Conservation (phyloP, 2,888 invertebrate genomes). For the Parasteatoda lunata region DNA sequence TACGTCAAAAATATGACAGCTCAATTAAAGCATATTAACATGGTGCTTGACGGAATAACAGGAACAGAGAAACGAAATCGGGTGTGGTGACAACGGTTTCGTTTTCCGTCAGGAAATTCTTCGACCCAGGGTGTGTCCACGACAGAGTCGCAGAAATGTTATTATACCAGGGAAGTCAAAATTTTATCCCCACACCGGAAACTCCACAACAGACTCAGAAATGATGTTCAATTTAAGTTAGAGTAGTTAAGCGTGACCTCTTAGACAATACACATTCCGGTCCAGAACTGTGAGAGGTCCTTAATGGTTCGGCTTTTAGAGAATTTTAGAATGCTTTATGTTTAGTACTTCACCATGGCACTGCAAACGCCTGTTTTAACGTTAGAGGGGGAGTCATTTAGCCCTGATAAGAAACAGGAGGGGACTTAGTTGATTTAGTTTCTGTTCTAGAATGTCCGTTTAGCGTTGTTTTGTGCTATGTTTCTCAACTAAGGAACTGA, state of each 20-base stretch:
- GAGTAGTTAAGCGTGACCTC: conserved; percentile 20
- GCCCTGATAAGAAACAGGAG: background rate
- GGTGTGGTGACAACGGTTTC: too few species aligned
- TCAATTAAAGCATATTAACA: too few species aligned
- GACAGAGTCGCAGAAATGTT: background rate
- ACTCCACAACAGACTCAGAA: background rate
- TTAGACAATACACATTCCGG: conserved; percentile 29
- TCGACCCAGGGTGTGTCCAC: too few species aligned
- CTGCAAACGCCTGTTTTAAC: background rate
- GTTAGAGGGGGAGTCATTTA: background rate
- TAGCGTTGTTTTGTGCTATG: background rate
- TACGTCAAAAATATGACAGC: too few species aligned
- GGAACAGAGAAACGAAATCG: too few species aligned
- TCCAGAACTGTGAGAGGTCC: background rate
- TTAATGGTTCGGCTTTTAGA: background rate
- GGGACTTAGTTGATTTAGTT: background rate
- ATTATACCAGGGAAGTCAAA: background rate
- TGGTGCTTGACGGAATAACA: too few species aligned
- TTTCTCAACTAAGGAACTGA: too few species aligned
- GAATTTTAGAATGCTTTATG: background rate
- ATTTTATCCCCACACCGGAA: background rate
- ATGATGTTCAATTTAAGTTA: conserved; percentile 25
- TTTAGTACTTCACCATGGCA: background rate
- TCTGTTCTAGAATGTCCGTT: background rate
- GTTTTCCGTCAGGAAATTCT: too few species aligned